phyloP scores from a whole-genome alignment of 1,140 invertebrate species.

The Polyergus mexicanus region DNA sequence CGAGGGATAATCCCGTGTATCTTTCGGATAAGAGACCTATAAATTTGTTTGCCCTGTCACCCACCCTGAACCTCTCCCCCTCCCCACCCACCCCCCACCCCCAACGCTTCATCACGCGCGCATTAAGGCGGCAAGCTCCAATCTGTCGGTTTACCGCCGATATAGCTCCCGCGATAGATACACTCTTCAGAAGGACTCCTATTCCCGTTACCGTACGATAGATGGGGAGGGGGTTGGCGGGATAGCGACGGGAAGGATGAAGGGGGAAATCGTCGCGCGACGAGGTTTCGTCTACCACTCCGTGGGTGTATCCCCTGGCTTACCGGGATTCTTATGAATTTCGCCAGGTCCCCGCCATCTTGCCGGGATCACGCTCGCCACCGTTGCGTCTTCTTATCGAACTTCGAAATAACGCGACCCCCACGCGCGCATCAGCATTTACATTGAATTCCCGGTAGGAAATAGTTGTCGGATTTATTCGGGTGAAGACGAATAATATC shows the following conservation, averaged over 20 bases:
- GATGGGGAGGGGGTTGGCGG: slow-evolving; percentile 25
- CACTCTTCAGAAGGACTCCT: slow-evolving; percentile 67
- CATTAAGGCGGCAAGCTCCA: slow-evolving; percentile 85
- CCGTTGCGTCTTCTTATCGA: slow-evolving; percentile 55
- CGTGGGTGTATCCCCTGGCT: slow-evolving; percentile 62
- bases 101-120: slow-evolving; percentile 69
- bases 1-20: slow-evolving; percentile 85
- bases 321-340: slow-evolving; percentile 73
- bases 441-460: slow-evolving; percentile 58
- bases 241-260: slow-evolving; percentile 23
- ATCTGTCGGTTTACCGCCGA: slow-evolving; percentile 84
- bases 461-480: slow-evolving; percentile 55
- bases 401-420: slow-evolving; percentile 62
- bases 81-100: not conserved
- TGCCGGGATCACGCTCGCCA: slow-evolving; percentile 55
- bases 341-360: slow-evolving; percentile 63
- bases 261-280: slow-evolving; percentile 53
- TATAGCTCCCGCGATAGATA: slow-evolving; percentile 77
- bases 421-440: slow-evolving; percentile 58
- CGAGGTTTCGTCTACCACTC: slow-evolving; percentile 47
- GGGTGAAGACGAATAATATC: not conserved
- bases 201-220: slow-evolving; percentile 58
- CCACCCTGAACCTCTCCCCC: slow-evolving; percentile 43
- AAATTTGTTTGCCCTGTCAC: slow-evolving; percentile 86
- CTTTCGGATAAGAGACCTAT: slow-evolving; percentile 86